Conservation (phyloP, 2,888 invertebrate species). For the Cantharis nigra region DNA sequence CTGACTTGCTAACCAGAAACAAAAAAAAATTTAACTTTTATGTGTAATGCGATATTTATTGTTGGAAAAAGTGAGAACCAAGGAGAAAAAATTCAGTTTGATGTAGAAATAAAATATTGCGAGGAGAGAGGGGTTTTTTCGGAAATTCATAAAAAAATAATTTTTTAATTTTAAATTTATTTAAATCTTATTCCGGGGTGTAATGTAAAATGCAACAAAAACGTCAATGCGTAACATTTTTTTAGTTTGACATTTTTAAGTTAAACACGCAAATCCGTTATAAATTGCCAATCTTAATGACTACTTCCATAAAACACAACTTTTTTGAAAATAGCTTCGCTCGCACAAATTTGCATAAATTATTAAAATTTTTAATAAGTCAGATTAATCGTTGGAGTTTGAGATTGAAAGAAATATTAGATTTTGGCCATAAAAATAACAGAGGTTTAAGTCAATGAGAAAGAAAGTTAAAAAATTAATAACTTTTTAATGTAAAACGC, state of each 20-base stretch:
- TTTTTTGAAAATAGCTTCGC: not conserved
- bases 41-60: not conserved
- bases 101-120: not conserved
- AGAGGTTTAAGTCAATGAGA: not conserved
- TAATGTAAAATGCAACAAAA: not conserved
- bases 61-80: not conserved
- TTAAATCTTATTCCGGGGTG: not conserved
- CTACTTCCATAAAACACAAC: not conserved
- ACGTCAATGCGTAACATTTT: not conserved
- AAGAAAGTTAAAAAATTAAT: not conserved
- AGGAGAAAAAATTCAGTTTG: not conserved
- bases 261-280: not conserved
- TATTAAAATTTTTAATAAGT: not conserved
- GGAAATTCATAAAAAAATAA: not conserved
- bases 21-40: not conserved
- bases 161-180: not conserved
- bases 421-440: not conserved
- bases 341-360: not conserved
- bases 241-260: not conserved
- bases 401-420: not conserved
- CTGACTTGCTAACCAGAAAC: not conserved
- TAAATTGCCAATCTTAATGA: not conserved
- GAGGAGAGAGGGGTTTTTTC: not conserved
- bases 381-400: not conserved
- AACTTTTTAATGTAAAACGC: not conserved